phyloP scores from a whole-genome alignment of 1,140 invertebrate species.

The Anagrus nilaparvatae region DNA sequence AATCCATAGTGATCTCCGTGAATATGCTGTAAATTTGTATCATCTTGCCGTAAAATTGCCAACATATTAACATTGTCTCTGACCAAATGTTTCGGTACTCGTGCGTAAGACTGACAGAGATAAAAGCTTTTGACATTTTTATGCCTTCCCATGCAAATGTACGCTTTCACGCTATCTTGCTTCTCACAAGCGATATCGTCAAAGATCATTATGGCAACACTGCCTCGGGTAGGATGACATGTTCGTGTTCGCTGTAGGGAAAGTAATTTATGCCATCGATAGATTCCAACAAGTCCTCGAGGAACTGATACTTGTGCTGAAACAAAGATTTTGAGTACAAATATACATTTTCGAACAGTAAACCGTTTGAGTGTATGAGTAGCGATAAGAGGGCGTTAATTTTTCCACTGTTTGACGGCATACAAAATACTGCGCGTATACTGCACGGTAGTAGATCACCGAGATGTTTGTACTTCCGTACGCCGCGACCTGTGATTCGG shows the following conservation, averaged over 20 bases:
- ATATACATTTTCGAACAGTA: conserved; percentile 20
- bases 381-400: conserved; percentile 20
- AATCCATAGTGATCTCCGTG: conserved; percentile 35
- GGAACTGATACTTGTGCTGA: too few relatives aligned
- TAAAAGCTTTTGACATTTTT: conserved; percentile 2
- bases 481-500: background rate
- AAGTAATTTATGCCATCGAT: too few relatives aligned
- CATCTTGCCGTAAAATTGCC: conserved; percentile 36
- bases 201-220: conserved; percentile 10
- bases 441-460: conserved; percentile 15
- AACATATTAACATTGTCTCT: conserved; percentile 36
- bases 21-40: conserved; percentile 35
- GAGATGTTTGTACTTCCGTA: conserved; percentile 9
- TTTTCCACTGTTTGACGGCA: conserved; percentile 20
- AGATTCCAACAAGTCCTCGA: too few relatives aligned
- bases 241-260: too few relatives aligned
- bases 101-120: conserved; percentile 32
- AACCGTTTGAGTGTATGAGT: conserved; percentile 22
- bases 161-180: conserved; percentile 2
- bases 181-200: conserved; percentile 12
- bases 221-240: too few relatives aligned
- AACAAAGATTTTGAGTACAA: background rate
- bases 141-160: conserved; percentile 3
- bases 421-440: conserved; percentile 18
- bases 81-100: conserved; percentile 35